phyloP scores from a whole-genome alignment of 1,140 invertebrate species.

The Apocrypta bakeri region DNA sequence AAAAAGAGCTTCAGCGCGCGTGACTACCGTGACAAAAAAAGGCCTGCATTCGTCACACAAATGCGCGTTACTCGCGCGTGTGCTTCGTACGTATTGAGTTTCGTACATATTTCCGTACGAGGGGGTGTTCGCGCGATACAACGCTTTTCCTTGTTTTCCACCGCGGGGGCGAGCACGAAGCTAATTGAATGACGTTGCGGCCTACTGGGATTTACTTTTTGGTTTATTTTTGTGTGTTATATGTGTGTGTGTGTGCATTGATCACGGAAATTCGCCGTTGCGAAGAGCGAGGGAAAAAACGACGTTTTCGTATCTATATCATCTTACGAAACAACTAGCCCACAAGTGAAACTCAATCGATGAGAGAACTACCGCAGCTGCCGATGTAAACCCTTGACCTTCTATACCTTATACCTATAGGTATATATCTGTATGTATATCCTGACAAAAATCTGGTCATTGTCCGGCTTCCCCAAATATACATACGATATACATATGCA shows the following conservation, averaged over 20 bases:
- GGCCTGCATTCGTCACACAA: conserved; percentile 10
- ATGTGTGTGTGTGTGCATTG: too few species aligned
- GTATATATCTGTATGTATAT: background rate
- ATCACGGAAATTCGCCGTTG: background rate
- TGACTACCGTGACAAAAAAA: background rate
- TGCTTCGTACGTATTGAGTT: too few species aligned
- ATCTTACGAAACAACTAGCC: background rate
- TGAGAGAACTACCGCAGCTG: conserved; percentile 7
- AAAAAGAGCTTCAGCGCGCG: conserved; percentile 1
- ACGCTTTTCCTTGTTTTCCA: conserved; percentile 21
- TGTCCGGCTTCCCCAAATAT: conserved; percentile 23
- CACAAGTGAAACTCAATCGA: conserved; percentile 27
- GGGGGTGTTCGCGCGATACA: too few species aligned
- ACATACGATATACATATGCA: background rate
- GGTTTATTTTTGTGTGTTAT: background rate
- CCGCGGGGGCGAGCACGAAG: background rate
- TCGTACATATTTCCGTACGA: too few species aligned
- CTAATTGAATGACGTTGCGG: conserved; percentile 34
- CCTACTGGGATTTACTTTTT: background rate
- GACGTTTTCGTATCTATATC: background rate
- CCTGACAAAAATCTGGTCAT: conserved; percentile 19
- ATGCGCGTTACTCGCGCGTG: background rate
- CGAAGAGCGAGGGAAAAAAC: background rate
- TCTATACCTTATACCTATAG: background rate
- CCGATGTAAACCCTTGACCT: conserved; percentile 30